Evolutionary conservation across 2,113 vertebrate genomes (phyloP), one percentile per base, ranked within the genome.

Genomic region (Osmerus eperlanus): DNA sequence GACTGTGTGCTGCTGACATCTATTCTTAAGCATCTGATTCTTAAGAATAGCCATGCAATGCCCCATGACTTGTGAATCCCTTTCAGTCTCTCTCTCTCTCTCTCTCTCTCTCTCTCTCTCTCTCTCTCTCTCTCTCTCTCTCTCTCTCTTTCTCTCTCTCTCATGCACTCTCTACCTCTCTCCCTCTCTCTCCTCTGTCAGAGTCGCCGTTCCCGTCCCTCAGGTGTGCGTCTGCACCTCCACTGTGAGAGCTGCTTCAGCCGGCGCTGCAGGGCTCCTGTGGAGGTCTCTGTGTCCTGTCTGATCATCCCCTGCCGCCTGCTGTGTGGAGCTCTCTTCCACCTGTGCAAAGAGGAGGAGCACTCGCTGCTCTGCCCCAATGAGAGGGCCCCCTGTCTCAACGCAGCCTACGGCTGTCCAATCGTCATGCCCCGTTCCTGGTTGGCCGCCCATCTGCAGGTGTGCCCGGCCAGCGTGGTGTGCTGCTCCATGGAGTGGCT

Each of bases 401-500:
- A 95, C 61, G 88, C 90, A 0, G 81, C 81, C 15, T 94, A 93
- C 1, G 95, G 95, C 71, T 96, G 95, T 78, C 95, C 93, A 11
- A 92, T 94, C 3, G 91, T 88, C 65, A 94, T 96, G 94, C 82
- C 89, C 51, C 94, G 92, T 76, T 92, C 89, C 62, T 94, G 91
- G 62, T 86, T 92, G 78, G 92, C 91, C 0, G 94, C 93, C 74
- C 95, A 98, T 80, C 92, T 98, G 51, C 96, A 90, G 56, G 85
- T 85, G 32, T 98, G 96, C 70, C 96, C 97, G 0, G 96, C 97
- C 81, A 98, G 97, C 0, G 83, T 96, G 29, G 94, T 98, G 56
- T 92, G 91, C 85, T 98, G 96, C 85, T 95, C 95, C 0, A 96
- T 98, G 95, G 95, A 97, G 69, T 98, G 96, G 96, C 95, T 95